Evolutionary conservation across 2,888 invertebrate species (phyloP).

Genomic region (Ichneumoninae sp.): DNA sequence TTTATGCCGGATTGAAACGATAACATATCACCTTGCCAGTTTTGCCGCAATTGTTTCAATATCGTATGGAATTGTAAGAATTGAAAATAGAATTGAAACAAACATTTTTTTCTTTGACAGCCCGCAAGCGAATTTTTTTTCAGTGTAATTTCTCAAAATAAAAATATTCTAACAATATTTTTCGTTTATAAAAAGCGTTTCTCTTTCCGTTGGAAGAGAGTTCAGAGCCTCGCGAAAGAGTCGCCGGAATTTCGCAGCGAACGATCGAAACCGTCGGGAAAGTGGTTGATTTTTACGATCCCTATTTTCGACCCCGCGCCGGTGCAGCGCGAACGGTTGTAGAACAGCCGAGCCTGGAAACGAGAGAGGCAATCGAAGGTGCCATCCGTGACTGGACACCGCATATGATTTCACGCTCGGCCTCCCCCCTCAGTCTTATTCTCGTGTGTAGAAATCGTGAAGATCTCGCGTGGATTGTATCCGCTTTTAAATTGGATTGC

Average conservation of each 20-base stretch:
- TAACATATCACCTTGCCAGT: no score
- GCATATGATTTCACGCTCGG: conserved; percentile 84
- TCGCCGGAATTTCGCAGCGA: not conserved
- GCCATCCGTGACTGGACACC: conserved; percentile 84
- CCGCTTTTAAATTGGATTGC: conserved; percentile 84
- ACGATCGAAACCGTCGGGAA: not conserved
- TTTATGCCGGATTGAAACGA: no score
- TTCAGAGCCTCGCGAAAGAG: not conserved
- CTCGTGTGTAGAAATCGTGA: conserved; percentile 84
- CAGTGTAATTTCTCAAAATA: not conserved
- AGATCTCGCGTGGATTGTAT: conserved; percentile 83
- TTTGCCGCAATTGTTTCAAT: no score
- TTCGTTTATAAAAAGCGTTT: not conserved
- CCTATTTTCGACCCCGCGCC: conserved; percentile 4
- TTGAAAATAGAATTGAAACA: no score
- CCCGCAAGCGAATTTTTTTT: no score
- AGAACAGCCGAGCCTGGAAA: conserved; percentile 13
- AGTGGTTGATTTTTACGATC: conserved; percentile 3
- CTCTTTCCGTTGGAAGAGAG: not conserved
- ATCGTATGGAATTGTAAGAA: no score
- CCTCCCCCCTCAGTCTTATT: conserved; percentile 76
- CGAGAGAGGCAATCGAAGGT: conserved; percentile 77
- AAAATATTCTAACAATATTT: not conserved
- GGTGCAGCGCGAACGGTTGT: not conserved
- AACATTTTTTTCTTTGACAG: no score